Percentiles rank a stretch among this genome's conserved stretches.
Conservation (phyloP, 2,888 invertebrate genomes). For the Deroplatys truncata region DNA sequence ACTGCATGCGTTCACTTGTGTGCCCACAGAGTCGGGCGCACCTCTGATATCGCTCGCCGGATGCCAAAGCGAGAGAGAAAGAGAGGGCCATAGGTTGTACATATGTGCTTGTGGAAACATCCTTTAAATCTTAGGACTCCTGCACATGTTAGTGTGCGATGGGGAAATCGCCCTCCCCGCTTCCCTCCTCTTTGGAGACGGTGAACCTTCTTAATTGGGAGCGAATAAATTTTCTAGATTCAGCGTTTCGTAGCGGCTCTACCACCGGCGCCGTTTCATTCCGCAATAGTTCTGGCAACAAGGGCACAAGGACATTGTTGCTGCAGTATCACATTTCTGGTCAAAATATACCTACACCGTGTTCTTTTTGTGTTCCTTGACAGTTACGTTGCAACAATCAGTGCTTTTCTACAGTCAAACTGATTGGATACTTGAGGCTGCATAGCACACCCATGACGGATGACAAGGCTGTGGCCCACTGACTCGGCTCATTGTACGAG, state of each 20-base stretch:
- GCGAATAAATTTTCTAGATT: conserved; percentile 11
- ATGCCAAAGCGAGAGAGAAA: no score
- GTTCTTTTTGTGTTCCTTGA: no score
- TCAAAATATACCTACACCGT: no score
- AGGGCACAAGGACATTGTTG: not conserved
- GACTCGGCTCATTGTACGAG: no score
- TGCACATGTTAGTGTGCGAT: conserved; percentile 4
- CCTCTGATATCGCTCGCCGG: no score
- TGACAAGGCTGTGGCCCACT: no score
- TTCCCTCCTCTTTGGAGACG: not conserved
- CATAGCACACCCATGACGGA: no score
- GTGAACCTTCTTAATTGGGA: conserved; percentile 1
- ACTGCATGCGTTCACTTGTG: no score
- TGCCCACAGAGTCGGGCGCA: no score
- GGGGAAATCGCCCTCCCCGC: not conserved
- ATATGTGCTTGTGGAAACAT: not conserved
- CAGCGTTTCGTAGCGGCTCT: not conserved
- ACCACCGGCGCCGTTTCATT: not conserved
- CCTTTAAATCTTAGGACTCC: not conserved
- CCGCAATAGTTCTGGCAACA: not conserved
- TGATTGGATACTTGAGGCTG: no score
- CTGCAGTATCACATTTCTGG: not conserved
- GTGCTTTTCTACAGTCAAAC: no score
- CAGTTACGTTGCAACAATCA: no score
- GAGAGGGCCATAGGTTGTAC: not conserved